These are phyloP conservation scores for Epinephelus cyanopodus DNA, from an alignment of 2,113 vertebrate genomes.

Conservation along the genomic window DNA sequence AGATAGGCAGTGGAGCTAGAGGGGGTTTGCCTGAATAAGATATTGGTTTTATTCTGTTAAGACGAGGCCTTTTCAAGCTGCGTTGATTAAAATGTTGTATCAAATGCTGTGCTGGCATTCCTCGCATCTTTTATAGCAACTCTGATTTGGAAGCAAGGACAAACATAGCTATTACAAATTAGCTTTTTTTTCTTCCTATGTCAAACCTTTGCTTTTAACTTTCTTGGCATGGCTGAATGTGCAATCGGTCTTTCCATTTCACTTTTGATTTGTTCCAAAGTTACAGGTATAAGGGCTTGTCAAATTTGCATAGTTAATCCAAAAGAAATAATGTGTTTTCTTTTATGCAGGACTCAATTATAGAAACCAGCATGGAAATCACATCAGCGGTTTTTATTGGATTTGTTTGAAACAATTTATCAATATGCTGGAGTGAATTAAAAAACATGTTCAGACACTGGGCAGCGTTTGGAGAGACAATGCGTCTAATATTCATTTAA, in stretches of 20 bases:
- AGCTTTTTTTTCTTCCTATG: conserved; percentile 6
- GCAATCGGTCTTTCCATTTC: conserved; percentile 50
- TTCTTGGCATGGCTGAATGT: conserved; percentile 33
- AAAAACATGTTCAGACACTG: neutral
- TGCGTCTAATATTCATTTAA: neutral
- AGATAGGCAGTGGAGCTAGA: conserved; percentile 43
- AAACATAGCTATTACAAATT: conserved; percentile 50
- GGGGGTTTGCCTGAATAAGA: conserved; percentile 56
- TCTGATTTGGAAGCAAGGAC: conserved; percentile 51
- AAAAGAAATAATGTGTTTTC: conserved; percentile 45
- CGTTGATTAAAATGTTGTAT: conserved; percentile 63
- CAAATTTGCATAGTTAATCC: conserved; percentile 59
- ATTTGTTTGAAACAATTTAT: conserved; percentile 11
- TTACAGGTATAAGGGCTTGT: conserved; percentile 50
- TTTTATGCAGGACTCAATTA: conserved; percentile 55
- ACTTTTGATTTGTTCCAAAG: conserved; percentile 64
- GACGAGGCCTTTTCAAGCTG: conserved; percentile 49
- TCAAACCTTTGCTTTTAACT: conserved; percentile 48
- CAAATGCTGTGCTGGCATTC: conserved; percentile 55
- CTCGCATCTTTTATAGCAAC: conserved; percentile 39
- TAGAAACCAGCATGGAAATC: conserved; percentile 35
- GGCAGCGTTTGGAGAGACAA: neutral
- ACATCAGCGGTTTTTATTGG: neutral
- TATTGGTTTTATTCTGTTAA: conserved; percentile 54
- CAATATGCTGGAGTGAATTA: conserved; percentile 23